Evolutionary conservation across 1,140 invertebrate species (phyloP).

Genomic region (Ceratina calcarata): DNA sequence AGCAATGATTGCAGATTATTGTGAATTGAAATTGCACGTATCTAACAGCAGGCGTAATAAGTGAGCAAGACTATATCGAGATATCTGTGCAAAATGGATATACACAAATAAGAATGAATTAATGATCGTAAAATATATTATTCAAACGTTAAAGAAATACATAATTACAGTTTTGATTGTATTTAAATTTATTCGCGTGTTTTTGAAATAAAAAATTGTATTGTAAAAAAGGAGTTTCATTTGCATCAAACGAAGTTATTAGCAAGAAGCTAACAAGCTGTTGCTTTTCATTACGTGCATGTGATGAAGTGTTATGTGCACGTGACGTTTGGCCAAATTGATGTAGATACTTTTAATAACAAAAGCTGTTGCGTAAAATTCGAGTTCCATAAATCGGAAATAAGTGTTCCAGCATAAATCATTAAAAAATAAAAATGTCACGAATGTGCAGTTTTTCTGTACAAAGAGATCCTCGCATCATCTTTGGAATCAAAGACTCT

Average conservation of each 20-base stretch:
- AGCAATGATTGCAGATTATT: conserved; percentile 7
- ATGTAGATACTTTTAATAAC: neutral
- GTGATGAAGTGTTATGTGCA: conserved; percentile 12
- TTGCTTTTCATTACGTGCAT: neutral
- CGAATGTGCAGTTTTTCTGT: neutral
- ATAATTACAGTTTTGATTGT: too few relatives aligned
- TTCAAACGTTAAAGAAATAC: too few relatives aligned
- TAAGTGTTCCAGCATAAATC: neutral
- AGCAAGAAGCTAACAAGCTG: neutral
- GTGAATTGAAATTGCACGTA: neutral
- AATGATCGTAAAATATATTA: neutral
- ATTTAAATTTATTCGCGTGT: too few relatives aligned
- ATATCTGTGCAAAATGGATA: neutral
- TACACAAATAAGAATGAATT: neutral
- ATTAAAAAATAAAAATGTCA: neutral
- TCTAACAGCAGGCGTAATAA: conserved; percentile 27
- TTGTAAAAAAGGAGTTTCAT: neutral
- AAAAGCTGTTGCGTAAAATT: neutral
- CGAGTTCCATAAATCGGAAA: neutral
- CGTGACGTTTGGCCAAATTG: neutral
- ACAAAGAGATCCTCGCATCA: too few relatives aligned
- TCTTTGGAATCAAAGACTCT: conserved; percentile 8
- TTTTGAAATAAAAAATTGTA: neutral
- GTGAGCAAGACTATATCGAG: conserved; percentile 4
- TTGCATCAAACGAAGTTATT: neutral